Evolutionary conservation across 2,888 invertebrate genomes (phyloP), one percentile per base, ranked within the genome.

Genomic region (Hypena proboscidalis): DNA sequence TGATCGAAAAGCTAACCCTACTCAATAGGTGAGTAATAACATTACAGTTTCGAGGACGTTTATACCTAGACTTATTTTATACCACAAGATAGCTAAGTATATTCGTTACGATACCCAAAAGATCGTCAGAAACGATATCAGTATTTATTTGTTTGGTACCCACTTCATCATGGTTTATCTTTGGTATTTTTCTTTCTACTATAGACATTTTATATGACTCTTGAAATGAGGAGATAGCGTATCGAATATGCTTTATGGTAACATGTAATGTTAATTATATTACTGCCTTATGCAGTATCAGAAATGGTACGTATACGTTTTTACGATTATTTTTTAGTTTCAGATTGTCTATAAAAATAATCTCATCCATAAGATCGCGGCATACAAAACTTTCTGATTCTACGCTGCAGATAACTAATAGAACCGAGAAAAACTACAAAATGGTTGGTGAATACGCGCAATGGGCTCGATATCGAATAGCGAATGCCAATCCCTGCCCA

Each of bases 401-500:
- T n/a, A n/a, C 40, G 39, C 54, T 25, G 39, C 39, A 19, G n/a
- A n/a, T n/a, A n/a, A n/a, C n/a, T n/a, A 29, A 49, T 49, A 58
- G 58, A 51, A 59, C 50, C n/a, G n/a, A n/a, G n/a, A n/a, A n/a
- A n/a, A n/a, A 57, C 45, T 52, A 40, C 47, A 49, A 59, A 67
- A 50, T 56, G 37, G 34, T 50, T 42, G 48, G 38, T 49, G 62
- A 49, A 62, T 64, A 56, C 50, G 53, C 50, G 30, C 48, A 66
- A 60, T 55, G 54, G 58, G 41, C 49, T 55, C 40, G 35, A 61
- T 70, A 70, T 70, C 62, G 65, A 47, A 65, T 70, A 69, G 65
- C 62, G 61, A 65, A 64, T 58, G 69, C 68, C 69, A 69, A 72
- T 70, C 67, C 52, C 56, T 62, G 68, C 67, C 68, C 56, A 68